A percentile compares a stretch with the other conserved stretches of the same genome.
Conservation (phyloP, 2,113 vertebrate genomes). For the Salvelinus sp. region DNA sequence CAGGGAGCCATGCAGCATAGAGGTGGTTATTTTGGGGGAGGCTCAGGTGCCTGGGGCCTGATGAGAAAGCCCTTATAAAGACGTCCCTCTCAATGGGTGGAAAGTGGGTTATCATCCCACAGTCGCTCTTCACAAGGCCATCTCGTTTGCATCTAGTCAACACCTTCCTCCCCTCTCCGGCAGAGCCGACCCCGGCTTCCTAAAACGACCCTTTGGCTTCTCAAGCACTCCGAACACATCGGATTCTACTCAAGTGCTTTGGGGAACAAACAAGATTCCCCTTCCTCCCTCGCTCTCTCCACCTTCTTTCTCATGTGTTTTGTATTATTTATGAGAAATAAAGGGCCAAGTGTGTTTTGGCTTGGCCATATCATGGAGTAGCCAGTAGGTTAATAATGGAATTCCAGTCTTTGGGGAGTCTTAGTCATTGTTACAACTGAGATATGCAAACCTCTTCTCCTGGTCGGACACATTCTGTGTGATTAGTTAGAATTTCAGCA, state of each 20-base stretch:
- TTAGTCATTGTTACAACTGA: constrained; percentile 1
- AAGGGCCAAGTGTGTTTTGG: constrained; percentile 30
- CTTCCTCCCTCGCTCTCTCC: neutral
- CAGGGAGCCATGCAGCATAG: constrained; percentile 43
- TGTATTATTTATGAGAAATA: constrained; percentile 54
- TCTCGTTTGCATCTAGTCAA: constrained; percentile 74
- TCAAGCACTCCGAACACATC: constrained; percentile 25
- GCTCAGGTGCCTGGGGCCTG: constrained; percentile 47
- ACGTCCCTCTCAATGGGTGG: constrained; percentile 53
- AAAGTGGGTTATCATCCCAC: constrained; percentile 69
- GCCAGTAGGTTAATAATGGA: constrained; percentile 32
- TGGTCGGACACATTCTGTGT: neutral
- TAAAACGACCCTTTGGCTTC: constrained; percentile 41
- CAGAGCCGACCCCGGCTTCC: constrained; percentile 42
- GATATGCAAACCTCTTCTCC: neutral
- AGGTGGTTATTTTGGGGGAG: constrained; percentile 68
- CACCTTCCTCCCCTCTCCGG: constrained; percentile 59
- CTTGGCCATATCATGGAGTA: constrained; percentile 12
- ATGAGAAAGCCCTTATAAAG: constrained; percentile 73
- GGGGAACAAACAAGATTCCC: constrained; percentile 7
- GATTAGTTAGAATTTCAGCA: constrained; percentile 15
- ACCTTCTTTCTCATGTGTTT: constrained; percentile 25
- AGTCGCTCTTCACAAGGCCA: constrained; percentile 56
- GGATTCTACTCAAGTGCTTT: constrained; percentile 19
- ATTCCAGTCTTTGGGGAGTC: constrained; percentile 36